Conservation (phyloP, 2,888 invertebrate genomes). For the Meandrusa payeni region DNA sequence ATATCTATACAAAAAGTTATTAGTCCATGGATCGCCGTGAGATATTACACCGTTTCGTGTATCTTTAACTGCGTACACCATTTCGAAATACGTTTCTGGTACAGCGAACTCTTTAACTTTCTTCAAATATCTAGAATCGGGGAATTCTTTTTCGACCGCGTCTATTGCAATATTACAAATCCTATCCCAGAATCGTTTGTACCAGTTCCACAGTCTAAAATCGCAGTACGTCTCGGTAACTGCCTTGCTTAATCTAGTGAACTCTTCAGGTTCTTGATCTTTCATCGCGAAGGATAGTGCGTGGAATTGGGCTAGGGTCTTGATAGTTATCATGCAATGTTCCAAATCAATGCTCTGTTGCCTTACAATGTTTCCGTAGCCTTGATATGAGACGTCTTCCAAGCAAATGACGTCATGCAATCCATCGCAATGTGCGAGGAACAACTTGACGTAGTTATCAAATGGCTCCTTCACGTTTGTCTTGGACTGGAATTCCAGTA, state of each 20-base stretch:
- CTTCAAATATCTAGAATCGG: conserved; percentile 78
- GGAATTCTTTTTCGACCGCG: conserved; percentile 83
- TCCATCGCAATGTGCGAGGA: conserved; percentile 71
- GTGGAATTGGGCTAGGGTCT: conserved; percentile 80
- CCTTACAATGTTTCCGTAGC: conserved; percentile 64
- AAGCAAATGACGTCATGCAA: conserved; percentile 77
- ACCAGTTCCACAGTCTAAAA: conserved; percentile 79
- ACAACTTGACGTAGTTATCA: conserved; percentile 68
- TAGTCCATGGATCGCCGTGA: conserved; percentile 88
- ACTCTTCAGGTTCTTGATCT: conserved; percentile 74
- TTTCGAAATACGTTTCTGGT: conserved; percentile 72
- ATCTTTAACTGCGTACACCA: conserved; percentile 60
- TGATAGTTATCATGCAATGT: conserved; percentile 72
- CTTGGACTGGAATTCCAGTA: conserved; percentile 63
- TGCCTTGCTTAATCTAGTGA: conserved; percentile 53
- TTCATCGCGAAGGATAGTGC: conserved; percentile 81
- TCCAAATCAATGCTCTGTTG: conserved; percentile 74
- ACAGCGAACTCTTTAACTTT: conserved; percentile 77
- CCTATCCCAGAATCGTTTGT: conserved; percentile 71
- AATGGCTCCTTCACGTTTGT: conserved; percentile 68
- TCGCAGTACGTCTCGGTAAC: conserved; percentile 81
- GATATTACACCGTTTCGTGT: conserved; percentile 79
- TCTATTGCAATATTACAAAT: conserved; percentile 79
- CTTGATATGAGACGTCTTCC: conserved; percentile 72
- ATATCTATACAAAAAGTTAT: conserved; percentile 84